Evolutionary conservation across 2,888 invertebrate species (phyloP).

Genomic region (Leptinotarsa tumamoca): DNA sequence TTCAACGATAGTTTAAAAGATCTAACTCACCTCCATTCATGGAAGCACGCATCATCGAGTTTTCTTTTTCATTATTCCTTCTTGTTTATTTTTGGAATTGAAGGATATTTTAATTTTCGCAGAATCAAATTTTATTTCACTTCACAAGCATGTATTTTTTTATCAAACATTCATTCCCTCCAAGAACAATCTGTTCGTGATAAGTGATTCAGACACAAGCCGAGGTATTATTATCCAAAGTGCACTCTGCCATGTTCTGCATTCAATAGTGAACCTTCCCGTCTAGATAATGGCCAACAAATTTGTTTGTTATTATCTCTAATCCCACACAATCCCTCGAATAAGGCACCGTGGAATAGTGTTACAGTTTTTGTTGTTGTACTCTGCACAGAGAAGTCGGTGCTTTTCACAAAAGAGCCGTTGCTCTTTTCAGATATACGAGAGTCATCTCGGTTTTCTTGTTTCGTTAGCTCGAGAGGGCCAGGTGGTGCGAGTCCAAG

Average conservation of each 20-base stretch:
- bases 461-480: neutral
- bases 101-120: too few species aligned
- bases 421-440: slow-evolving; percentile 5
- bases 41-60: too few species aligned
- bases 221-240: slow-evolving; percentile 2
- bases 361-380: slow-evolving; percentile 16
- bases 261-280: slow-evolving; percentile 5
- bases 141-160: neutral
- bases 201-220: slow-evolving; percentile 8
- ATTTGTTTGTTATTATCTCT: slow-evolving; percentile 22
- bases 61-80: too few species aligned
- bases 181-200: neutral
- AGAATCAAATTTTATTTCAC: too few species aligned
- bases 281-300: slow-evolving; percentile 22
- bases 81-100: too few species aligned
- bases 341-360: slow-evolving; percentile 1
- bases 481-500: neutral
- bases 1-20: too few species aligned
- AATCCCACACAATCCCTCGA: slow-evolving; percentile 11
- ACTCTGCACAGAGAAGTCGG: neutral
- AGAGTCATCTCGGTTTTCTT: neutral
- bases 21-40: too few species aligned
- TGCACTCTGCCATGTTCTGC: slow-evolving; percentile 3
- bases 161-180: neutral
- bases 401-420: slow-evolving; percentile 1